Evolutionary conservation across 2,888 invertebrate species (phyloP).

Genomic region (Blera fallax): DNA sequence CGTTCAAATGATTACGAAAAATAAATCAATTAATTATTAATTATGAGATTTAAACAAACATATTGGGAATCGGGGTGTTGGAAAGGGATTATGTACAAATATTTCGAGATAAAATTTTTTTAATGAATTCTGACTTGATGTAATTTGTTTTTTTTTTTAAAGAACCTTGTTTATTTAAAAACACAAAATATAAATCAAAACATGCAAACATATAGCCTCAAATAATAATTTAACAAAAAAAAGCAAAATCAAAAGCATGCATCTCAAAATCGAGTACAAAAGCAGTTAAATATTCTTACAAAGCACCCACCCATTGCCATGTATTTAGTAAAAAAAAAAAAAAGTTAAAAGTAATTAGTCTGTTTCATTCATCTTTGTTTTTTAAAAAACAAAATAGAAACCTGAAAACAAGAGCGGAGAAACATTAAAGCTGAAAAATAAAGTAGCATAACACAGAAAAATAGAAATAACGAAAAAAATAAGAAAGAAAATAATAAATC

Average conservation of each 20-base stretch:
- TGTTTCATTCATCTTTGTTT: background rate
- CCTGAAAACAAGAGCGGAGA: slow-evolving; percentile 66
- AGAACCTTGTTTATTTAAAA: slow-evolving; percentile 29
- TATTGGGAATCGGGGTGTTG: background rate
- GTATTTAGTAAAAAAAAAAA: background rate
- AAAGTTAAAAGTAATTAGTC: slow-evolving; percentile 5
- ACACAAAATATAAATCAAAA: slow-evolving; percentile 67
- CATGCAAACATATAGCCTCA: slow-evolving; percentile 44
- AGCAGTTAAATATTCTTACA: slow-evolving; percentile 5
- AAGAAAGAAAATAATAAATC: slow-evolving; percentile 61
- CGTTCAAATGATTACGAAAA: background rate
- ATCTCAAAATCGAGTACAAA: slow-evolving; percentile 10
- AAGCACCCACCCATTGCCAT: slow-evolving; percentile 28
- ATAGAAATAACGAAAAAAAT: background rate
- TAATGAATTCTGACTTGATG: slow-evolving; percentile 56
- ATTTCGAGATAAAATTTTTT: slow-evolving; percentile 35
- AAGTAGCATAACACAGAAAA: slow-evolving; percentile 57
- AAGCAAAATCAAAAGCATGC: slow-evolving; percentile 33
- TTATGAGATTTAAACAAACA: slow-evolving; percentile 4
- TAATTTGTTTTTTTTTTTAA: background rate
- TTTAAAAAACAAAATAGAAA: slow-evolving; percentile 30
- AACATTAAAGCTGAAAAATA: slow-evolving; percentile 65
- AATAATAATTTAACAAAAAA: slow-evolving; percentile 6
- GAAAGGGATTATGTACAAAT: slow-evolving; percentile 36
- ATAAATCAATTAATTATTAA: background rate